These are phyloP conservation scores for Pachypsylla venusta DNA, from an alignment of 1,140 invertebrate genomes.

Conservation along the genomic window DNA sequence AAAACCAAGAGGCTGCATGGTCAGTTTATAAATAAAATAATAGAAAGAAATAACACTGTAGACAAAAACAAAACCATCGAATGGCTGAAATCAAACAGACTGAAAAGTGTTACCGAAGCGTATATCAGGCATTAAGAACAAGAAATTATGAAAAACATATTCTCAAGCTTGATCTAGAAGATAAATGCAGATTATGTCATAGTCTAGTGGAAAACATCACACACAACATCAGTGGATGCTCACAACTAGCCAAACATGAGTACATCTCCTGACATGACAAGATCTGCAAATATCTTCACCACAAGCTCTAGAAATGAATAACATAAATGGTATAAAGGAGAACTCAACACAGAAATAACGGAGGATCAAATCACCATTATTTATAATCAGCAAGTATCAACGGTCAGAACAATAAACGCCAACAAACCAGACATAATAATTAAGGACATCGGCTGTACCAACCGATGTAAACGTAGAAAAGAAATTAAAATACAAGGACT, in stretches of 20 bases:
- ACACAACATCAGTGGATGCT: not conserved
- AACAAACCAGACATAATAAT: no score
- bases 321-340: not conserved
- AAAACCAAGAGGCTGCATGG: not conserved
- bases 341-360: not conserved
- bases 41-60: not conserved
- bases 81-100: not conserved
- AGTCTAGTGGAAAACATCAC: not conserved
- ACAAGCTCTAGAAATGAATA: not conserved
- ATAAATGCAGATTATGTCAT: conserved; percentile 2
- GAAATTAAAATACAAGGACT: no score
- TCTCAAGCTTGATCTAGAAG: not conserved
- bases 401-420: no score
- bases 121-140: conserved; percentile 4
- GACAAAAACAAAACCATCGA: not conserved
- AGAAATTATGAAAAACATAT: not conserved
- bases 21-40: not conserved
- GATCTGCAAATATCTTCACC: not conserved
- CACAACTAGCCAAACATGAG: not conserved
- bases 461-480: no score
- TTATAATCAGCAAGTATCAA: conserved; percentile 1
- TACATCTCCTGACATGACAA: not conserved
- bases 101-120: not conserved
- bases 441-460: no score
- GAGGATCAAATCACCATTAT: not conserved